phyloP scores from a whole-genome alignment of 2,888 invertebrate genomes.

The Pasiphila rectangulata region DNA sequence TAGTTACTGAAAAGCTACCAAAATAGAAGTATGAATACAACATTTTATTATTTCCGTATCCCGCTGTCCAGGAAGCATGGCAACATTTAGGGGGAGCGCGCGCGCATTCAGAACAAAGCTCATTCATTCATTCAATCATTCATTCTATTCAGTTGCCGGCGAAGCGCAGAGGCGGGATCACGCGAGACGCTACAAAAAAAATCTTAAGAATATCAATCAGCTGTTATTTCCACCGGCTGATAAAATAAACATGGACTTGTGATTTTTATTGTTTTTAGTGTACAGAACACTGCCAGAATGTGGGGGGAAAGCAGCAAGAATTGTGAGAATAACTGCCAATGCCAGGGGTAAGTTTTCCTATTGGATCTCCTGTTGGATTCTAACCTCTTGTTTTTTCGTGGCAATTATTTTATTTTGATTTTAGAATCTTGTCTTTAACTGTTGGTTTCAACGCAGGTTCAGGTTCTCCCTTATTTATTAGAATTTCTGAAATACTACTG shows the following conservation, averaged over 20 bases:
- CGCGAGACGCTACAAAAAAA: background rate
- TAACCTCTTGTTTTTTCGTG: background rate
- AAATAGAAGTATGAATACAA: no score
- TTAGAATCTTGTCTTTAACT: background rate
- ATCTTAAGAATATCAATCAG: constrained; percentile 12
- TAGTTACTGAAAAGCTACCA: constrained; percentile 51
- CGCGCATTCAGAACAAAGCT: constrained; percentile 13
- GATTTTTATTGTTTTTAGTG: constrained; percentile 45
- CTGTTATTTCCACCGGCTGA: constrained; percentile 41
- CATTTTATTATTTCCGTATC: constrained; percentile 40
- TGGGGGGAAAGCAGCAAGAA: constrained; percentile 67
- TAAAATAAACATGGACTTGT: constrained; percentile 54
- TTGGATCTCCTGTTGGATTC: constrained; percentile 12
- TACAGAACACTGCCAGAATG: constrained; percentile 52
- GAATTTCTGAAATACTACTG: background rate
- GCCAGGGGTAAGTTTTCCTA: constrained; percentile 62
- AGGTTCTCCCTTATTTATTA: background rate
- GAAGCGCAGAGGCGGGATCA: constrained; percentile 14
- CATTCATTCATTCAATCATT: constrained; percentile 12
- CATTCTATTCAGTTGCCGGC: constrained; percentile 24
- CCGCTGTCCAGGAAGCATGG: constrained; percentile 47
- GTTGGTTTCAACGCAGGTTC: background rate
- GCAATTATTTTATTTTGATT: background rate
- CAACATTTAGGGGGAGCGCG: constrained; percentile 38
- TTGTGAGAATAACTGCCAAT: constrained; percentile 71